These are phyloP conservation scores for Phataginus tricuspis DNA, from an alignment of 2,797 vertebrate genomes.

Conservation along the genomic window DNA sequence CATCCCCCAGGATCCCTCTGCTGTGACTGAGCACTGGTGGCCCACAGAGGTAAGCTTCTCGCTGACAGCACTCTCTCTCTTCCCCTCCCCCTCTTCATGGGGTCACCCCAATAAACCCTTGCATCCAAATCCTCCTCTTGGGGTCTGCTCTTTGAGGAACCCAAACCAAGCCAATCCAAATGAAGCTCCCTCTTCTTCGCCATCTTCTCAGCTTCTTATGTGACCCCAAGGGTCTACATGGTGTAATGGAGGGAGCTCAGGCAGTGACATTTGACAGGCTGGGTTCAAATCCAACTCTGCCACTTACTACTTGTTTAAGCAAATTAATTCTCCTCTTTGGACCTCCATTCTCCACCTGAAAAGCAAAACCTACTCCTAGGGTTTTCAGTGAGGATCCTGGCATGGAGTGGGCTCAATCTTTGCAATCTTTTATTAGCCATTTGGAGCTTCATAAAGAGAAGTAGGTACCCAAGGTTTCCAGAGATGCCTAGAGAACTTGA, in stretches of 20 bases:
- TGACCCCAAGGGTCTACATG: background rate
- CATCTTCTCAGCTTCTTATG: background rate
- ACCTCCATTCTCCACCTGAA: background rate
- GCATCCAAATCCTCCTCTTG: background rate
- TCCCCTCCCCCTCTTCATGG: background rate
- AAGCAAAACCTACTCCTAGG: background rate
- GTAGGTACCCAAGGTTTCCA: background rate
- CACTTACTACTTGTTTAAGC: background rate
- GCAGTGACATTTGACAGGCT: too few relatives aligned
- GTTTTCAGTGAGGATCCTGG: background rate
- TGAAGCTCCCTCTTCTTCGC: background rate
- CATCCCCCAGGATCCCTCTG: rapidly evolving
- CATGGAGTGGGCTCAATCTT: background rate
- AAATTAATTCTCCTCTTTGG: background rate
- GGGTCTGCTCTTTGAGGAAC: background rate
- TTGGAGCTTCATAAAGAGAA: background rate
- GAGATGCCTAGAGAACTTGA: background rate
- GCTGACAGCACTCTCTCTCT: background rate
- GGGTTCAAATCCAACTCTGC: background rate
- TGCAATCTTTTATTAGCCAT: background rate
- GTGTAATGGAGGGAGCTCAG: background rate
- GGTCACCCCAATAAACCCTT: background rate
- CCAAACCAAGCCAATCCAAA: background rate
- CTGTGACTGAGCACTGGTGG: too few relatives aligned
- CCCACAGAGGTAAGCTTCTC: background rate